phyloP scores from a whole-genome alignment of 2,113 vertebrate genomes.

The Ahaetulla prasina region DNA sequence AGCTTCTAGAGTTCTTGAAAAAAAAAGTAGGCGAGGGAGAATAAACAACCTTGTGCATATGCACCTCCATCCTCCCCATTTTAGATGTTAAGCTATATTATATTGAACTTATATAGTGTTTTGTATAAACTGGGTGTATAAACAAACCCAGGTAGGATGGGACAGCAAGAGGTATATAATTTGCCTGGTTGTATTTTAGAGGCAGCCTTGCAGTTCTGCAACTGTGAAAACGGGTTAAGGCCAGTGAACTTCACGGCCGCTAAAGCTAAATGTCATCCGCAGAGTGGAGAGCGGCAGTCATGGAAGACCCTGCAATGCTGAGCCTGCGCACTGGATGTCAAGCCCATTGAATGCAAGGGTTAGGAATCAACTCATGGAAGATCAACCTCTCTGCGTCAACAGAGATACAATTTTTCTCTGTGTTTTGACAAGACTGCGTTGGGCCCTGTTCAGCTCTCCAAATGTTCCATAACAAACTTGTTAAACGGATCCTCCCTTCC shows the following conservation, averaged over 20 bases:
- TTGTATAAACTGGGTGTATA: too few relatives aligned
- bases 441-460: background rate
- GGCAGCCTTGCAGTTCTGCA: background rate
- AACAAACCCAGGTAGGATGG: background rate
- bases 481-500: background rate
- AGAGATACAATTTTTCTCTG: background rate
- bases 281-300: too few relatives aligned
- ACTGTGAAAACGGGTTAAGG: background rate
- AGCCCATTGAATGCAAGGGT: background rate
- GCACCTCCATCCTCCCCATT: background rate
- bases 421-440: background rate
- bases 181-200: background rate
- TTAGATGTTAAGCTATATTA: background rate
- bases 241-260: background rate
- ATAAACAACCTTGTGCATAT: background rate
- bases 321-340: background rate
- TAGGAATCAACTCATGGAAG: background rate
- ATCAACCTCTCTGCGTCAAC: background rate
- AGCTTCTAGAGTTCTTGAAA: background rate
- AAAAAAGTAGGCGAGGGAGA: background rate
- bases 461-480: slow-evolving; percentile 7
- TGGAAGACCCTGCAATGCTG: background rate
- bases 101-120: background rate
- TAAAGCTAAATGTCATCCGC: background rate
- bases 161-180: background rate